A percentile compares a stretch with the other conserved stretches of the same genome.
Evolutionary conservation across 2,797 vertebrate genomes (phyloP).

Genomic region (Sciurus vulgaris): DNA sequence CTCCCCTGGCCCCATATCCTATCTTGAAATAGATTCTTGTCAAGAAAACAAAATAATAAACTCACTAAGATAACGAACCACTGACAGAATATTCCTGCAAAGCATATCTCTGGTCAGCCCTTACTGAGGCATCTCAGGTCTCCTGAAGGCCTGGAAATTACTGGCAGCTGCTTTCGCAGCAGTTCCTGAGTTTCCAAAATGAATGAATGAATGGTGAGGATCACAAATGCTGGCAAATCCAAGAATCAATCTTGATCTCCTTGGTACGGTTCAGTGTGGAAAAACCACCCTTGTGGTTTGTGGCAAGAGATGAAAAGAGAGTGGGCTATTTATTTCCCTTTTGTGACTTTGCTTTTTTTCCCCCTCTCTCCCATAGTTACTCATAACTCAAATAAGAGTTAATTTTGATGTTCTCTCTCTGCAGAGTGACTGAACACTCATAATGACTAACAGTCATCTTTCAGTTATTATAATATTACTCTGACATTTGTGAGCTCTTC

Average conservation of each 20-base stretch:
- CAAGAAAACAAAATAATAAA: constrained; percentile 32
- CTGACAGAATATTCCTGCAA: not conserved
- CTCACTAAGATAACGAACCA: not conserved
- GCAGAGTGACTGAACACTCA: not conserved
- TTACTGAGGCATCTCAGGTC: not conserved
- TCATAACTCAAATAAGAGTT: not conserved
- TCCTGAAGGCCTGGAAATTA: constrained; percentile 51
- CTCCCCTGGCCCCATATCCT: not conserved
- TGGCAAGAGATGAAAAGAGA: constrained; percentile 39
- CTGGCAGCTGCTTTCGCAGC: not conserved
- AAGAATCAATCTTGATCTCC: constrained; percentile 45
- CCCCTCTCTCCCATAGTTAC: not conserved
- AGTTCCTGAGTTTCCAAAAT: constrained; percentile 52
- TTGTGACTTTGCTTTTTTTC: constrained; percentile 19
- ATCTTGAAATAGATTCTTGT: not conserved
- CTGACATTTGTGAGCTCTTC: constrained; percentile 7
- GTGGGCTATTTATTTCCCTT: constrained; percentile 38
- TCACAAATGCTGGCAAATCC: not conserved
- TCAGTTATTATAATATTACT: not conserved
- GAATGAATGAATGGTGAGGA: constrained; percentile 39
- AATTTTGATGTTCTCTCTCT: constrained; percentile 24
- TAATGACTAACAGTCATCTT: not conserved
- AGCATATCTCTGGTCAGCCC: not conserved
- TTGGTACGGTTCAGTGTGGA: not conserved
- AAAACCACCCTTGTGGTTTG: constrained; percentile 62